These are phyloP conservation scores for Pygocentrus nattereri DNA, from an alignment of 2,797 vertebrate genomes.

Conservation along the genomic window DNA sequence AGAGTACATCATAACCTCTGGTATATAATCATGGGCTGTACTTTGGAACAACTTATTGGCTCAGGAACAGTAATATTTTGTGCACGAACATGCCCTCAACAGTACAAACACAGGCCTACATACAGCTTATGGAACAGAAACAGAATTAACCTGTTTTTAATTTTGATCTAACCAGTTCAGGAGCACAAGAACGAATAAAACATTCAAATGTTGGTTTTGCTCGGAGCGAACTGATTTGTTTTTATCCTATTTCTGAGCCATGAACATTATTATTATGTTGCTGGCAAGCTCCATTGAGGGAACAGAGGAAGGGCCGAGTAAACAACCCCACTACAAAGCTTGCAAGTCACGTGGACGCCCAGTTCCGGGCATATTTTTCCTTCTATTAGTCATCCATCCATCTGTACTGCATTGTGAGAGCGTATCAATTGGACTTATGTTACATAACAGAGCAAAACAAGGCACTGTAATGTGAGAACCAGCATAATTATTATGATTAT, in stretches of 20 bases:
- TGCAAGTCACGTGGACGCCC: background rate
- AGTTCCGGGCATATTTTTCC: background rate
- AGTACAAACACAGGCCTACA: background rate
- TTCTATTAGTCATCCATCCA: background rate
- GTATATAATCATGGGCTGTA: background rate
- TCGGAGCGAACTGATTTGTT: background rate
- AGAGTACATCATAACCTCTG: background rate
- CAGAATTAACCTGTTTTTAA: background rate
- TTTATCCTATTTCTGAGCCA: background rate
- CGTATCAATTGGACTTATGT: background rate
- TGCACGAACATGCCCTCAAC: too few species aligned
- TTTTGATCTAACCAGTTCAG: background rate
- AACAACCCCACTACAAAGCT: background rate
- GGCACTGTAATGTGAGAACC: background rate
- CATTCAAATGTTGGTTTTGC: background rate
- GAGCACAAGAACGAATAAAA: background rate
- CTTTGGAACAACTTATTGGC: background rate
- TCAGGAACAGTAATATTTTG: background rate
- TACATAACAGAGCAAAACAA: conserved; percentile 1
- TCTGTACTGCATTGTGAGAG: background rate
- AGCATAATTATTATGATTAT: background rate
- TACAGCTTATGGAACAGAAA: background rate
- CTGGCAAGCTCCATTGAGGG: background rate
- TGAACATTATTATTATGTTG: background rate
- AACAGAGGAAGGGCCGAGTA: background rate